Evolutionary conservation across 2,113 vertebrate species (phyloP), one percentile per base, ranked within the genome.

Genomic region (Etheostoma cragini): DNA sequence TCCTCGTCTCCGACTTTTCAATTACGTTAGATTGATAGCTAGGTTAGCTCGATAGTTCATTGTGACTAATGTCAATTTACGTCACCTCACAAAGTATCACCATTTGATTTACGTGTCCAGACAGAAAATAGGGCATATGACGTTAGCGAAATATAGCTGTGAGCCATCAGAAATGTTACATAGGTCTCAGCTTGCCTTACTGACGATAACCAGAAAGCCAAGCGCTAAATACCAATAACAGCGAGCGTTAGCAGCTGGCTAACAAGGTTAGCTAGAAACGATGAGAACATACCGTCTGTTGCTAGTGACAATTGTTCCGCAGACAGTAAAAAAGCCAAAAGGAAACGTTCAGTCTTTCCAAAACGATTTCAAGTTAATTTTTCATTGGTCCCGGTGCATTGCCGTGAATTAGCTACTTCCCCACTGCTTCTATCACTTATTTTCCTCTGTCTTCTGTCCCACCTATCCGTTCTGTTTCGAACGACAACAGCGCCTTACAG

Each of bases 281-380:
- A 76, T 78, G 73, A 81, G 80, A 88, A 91, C 93, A 24, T 92
- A 94, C 93, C 93, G 87, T 91, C 90, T 90, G 89, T 76, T 89
- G 92, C 89, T 65, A 26, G 47, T 82, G 76, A 82, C 86, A 87
- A 79, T 87, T 82, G 79, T 89, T 77, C 80, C 17, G 56, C 38
- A 78, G 72, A 80, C 84, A 68, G 12, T 13, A 46, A 64, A 45
- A n/a, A 17, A 16, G 26, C 57, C 63, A n/a, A 72, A 72, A 54
- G 19, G 21, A 72, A 50, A 50, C 42, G 53, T 21, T 16, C 30
- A 47, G 56, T 21, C 61, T 68, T 30, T 57, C 68, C 45, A 71
- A 69, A 10, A 12, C n/a, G 26, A 17, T 60, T 49, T 66, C 8
- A 24, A 65, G 21, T 58, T 2, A 6, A 21, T 1, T 15, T 46